Evolutionary conservation across 2,113 vertebrate genomes (phyloP).

Genomic region (Sylvia atricapilla): DNA sequence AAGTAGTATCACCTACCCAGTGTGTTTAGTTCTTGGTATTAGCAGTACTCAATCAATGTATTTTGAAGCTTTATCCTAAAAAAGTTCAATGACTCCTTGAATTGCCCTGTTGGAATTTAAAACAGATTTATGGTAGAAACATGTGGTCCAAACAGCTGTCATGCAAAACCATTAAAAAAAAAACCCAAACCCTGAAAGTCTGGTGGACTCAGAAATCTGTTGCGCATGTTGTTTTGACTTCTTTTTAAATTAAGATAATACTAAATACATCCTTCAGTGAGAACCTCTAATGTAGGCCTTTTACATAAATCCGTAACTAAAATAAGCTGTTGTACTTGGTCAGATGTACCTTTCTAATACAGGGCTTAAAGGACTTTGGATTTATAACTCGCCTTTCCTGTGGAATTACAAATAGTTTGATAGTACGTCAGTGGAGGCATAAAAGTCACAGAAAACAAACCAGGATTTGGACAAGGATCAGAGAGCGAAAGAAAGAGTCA

Average conservation of each 20-base stretch:
- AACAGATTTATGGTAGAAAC: conserved; percentile 32
- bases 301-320: not conserved
- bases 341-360: not conserved
- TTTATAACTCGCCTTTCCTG: not conserved
- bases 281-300: not conserved
- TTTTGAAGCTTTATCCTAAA: not conserved
- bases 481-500: not conserved
- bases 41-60: not conserved
- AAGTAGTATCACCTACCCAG: not conserved
- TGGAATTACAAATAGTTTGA: not conserved
- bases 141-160: conserved; percentile 18
- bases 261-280: not conserved
- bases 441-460: conserved; percentile 21
- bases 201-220: not conserved
- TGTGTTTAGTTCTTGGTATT: not conserved
- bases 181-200: not conserved
- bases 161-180: not conserved
- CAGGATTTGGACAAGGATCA: conserved; percentile 14
- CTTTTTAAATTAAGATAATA: not conserved
- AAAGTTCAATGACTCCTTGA: conserved; percentile 8
- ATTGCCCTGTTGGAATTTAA: conserved; percentile 3
- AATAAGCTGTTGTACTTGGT: not conserved
- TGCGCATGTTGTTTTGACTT: not conserved
- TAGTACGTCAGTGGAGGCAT: not conserved
- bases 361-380: not conserved